phyloP scores from a whole-genome alignment of 2,113 vertebrate genomes.

The Brachyhypopomus occidentalis region DNA sequence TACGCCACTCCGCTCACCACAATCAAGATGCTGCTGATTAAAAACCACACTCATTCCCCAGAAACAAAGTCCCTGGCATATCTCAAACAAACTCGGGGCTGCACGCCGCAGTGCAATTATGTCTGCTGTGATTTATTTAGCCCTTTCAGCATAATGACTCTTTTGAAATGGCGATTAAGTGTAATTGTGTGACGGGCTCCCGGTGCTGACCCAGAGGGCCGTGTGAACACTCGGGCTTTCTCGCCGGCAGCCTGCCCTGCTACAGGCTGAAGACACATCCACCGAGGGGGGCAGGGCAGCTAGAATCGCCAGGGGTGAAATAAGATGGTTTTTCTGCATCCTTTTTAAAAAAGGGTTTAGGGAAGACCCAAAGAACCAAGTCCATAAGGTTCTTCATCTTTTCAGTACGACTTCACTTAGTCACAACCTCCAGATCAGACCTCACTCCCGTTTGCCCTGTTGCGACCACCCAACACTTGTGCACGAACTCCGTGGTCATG shows the following conservation, averaged over 20 bases:
- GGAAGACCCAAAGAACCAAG: too few species aligned
- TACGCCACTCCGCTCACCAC: constrained; percentile 62
- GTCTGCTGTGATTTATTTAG: constrained; percentile 54
- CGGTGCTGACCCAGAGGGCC: constrained; percentile 22
- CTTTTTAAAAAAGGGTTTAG: too few species aligned
- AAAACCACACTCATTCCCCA: constrained; percentile 52
- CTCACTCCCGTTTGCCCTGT: too few species aligned
- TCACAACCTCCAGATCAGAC: too few species aligned
- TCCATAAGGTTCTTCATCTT: too few species aligned
- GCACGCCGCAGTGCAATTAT: constrained; percentile 59
- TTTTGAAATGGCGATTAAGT: constrained; percentile 37
- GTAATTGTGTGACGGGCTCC: constrained; percentile 23
- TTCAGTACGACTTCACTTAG: too few species aligned
- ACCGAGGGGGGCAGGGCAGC: background rate
- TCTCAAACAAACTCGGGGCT: constrained; percentile 53
- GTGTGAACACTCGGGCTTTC: background rate
- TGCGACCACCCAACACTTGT: too few species aligned
- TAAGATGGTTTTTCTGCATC: background rate
- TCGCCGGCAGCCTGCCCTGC: background rate
- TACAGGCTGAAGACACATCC: too few species aligned
- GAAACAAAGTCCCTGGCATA: constrained; percentile 61
- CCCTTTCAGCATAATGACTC: constrained; percentile 44
- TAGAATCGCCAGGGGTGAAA: background rate
- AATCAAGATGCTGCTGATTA: constrained; percentile 69
- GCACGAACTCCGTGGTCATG: too few species aligned